Base-by-base conservation (phyloP, 2,113 vertebrate species). In the Girardinichthys multiradiatus region DNA sequence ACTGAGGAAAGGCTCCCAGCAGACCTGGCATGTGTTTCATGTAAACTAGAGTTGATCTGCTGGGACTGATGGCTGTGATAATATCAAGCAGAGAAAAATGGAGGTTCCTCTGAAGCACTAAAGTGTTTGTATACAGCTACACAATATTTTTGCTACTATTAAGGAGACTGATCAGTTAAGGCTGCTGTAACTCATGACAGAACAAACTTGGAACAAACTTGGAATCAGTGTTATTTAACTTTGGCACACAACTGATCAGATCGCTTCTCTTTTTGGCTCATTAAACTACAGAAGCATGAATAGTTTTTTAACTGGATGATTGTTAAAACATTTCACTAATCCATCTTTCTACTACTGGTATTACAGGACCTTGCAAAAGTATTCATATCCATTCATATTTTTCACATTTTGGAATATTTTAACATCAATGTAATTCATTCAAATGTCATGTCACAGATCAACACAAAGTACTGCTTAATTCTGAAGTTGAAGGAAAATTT, bases 41-140 rank as follows among this genome's bases (percentile, higher is more conserved):
- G 74, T 86, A 70, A 14, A n/a, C 58, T 12, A 79, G 45, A 69
- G 59, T 2, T 33, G 37, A 75, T 67, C 69, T 79, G 57, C 74
- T 79, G 60, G 63, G 76, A 80, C 72, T 74, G 77, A 83, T 76
- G 70, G 65, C 14, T 64, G 57, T 79, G 62, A 62, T 31, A 35
- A 48, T 24, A 64, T 24, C 51, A 28, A 62, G 67, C 17, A 54
- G 42, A 76, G 35, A 74, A 31, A 64, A 68, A 74, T 51, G n/a
- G 37, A 66, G 60, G 60, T 48, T 72, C 24, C 35, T 70, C 13
- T 68, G 57, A 15, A 70, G 33, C 24, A 30, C 8, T 39, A 35
- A 8, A 35, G 8, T 57, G 28, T 30, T 13, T 45, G 27, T 29
- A 37, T 37, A 24, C 28, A n/a, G 57, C 57, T 19, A 45, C 17